Evolutionary conservation across 2,797 vertebrate genomes (phyloP), one percentile per base, ranked within the genome.

Genomic region (Lycodopsis pacificus): DNA sequence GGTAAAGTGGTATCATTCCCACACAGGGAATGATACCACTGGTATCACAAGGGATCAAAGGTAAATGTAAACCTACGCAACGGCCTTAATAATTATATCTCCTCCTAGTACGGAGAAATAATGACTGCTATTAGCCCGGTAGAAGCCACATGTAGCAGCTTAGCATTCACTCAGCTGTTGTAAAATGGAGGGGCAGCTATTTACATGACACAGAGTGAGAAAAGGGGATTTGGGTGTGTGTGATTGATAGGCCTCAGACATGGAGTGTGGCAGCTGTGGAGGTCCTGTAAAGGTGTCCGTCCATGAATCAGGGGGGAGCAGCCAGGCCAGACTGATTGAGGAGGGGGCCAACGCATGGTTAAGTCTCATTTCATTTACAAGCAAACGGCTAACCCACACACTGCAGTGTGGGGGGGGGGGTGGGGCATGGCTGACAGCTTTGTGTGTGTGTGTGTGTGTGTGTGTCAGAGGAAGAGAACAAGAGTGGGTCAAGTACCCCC

Each of bases 251-350:
- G 74, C 81, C 90, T 92, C 89, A 86, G 83, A 92, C 89, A 92
- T 84, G 83, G 82, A 72, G 81, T 71, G 67, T 82, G 80, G 82
- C 88, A 91, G 85, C 89, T 73, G 79, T 83, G 68, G 86, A 89
- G 85, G 84, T 91, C 86, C 82, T 77, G 87, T 83, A 92, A 85
- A 91, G 87, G 87, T 83, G 86, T 84, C 71, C 86, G 85, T 83
- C 84, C 83, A 93, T 93, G 92, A 91, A 92, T 92, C 91, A 92
- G 88, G 86, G 77, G 85, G 77, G 86, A 92, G 86, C 89, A 88
- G 83, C 88, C 89, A 82, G 88, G 46, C 46, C 46, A 66, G 63
- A 44, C 63, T 90, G 90, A 94, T 91, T 92, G 91, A 93, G 93
- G 92, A 93, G 87, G 87, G 88, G 85, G n/a, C 87, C 88, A 90